Percentiles rank a stretch among this genome's conserved stretches.
phyloP scores from a whole-genome alignment of 2,113 vertebrate species.

The Megaleporinus macrocephalus region DNA sequence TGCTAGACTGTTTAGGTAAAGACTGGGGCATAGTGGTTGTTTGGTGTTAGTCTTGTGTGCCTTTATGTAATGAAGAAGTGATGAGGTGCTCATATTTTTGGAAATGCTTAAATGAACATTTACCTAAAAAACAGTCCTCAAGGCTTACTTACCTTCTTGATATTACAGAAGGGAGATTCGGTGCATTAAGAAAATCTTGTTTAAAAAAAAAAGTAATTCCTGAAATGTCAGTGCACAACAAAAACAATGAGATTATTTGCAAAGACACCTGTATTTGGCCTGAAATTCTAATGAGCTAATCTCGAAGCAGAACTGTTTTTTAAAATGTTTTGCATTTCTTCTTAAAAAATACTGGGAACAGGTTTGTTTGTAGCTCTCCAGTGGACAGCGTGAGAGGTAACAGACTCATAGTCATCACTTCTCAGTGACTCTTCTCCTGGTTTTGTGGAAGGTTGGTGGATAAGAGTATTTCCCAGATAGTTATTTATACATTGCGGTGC shows the following conservation, averaged over 20 bases:
- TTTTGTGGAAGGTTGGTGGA: slow-evolving; percentile 19
- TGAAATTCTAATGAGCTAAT: background rate
- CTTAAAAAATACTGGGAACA: background rate
- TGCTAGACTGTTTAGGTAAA: background rate
- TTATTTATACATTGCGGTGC: slow-evolving; percentile 52
- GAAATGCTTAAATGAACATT: no score
- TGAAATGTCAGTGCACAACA: background rate
- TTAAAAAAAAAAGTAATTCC: background rate
- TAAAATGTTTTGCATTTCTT: background rate
- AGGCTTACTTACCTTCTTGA: background rate
- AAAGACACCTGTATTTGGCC: background rate
- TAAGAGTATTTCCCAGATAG: slow-evolving; percentile 44
- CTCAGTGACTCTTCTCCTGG: background rate
- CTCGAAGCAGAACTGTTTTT: background rate
- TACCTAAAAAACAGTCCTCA: background rate
- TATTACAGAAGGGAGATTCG: background rate
- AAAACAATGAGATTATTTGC: background rate
- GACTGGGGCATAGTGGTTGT: background rate
- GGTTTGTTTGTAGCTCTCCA: background rate
- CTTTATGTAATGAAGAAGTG: background rate
- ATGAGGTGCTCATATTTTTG: no score
- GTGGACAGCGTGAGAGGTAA: background rate
- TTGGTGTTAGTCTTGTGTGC: background rate
- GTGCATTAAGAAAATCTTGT: background rate
- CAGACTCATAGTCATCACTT: slow-evolving; percentile 15